Conservation (phyloP, 2,113 vertebrate species). For the Dinomys branickii region DNA sequence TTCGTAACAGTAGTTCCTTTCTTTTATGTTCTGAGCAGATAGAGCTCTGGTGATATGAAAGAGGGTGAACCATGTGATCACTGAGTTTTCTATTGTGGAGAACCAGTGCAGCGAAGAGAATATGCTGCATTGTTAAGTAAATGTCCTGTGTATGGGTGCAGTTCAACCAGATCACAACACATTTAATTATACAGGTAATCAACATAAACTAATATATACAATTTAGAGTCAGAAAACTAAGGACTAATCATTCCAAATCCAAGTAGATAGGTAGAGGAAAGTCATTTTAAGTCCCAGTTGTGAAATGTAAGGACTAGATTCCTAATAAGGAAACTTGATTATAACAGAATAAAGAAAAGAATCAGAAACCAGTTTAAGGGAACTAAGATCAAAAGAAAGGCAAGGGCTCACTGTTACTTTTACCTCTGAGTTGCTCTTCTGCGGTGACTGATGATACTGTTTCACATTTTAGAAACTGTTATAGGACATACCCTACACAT, state of each 20-base stretch:
- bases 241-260: background rate
- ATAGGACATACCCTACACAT: background rate
- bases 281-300: background rate
- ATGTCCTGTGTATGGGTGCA: background rate
- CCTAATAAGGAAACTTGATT: background rate
- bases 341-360: background rate
- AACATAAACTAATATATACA: background rate
- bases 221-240: background rate
- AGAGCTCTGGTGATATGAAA: background rate
- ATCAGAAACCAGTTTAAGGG: background rate
- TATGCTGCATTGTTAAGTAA: background rate
- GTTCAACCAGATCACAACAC: background rate
- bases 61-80: slow-evolving; percentile 11
- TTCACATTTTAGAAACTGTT: slow-evolving; percentile 40
- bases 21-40: slow-evolving; percentile 25
- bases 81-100: background rate
- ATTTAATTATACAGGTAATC: background rate
- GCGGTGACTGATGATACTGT: background rate
- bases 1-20: slow-evolving; percentile 40
- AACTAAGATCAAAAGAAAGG: background rate
- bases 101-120: background rate
- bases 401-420: background rate
- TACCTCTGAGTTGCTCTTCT: background rate
- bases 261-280: background rate
- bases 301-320: background rate